These are phyloP conservation scores for Morpho achilles DNA, from an alignment of 2,888 invertebrate species.

Conservation along the genomic window DNA sequence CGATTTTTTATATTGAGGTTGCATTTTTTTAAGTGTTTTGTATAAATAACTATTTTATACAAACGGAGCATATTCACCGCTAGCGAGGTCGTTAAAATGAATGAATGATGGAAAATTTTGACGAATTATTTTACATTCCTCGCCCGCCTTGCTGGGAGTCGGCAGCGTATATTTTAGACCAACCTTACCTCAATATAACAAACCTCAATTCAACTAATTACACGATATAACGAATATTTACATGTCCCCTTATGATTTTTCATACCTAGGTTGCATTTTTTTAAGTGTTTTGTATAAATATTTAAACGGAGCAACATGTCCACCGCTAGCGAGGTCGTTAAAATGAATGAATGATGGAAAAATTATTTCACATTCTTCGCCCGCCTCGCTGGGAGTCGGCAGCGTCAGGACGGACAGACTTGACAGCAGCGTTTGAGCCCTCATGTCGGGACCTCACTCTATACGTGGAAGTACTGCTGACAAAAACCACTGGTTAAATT, in stretches of 20 bases:
- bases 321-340: too few species aligned
- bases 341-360: slow-evolving; percentile 8
- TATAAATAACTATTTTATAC: too few species aligned
- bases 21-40: too few species aligned
- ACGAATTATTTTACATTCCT: slow-evolving; percentile 34
- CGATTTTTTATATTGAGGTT: too few species aligned
- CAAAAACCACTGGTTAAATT: slow-evolving; percentile 26
- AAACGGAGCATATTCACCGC: too few species aligned
- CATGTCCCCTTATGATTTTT: too few species aligned
- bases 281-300: too few species aligned
- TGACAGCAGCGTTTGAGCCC: slow-evolving; percentile 37
- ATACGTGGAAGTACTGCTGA: slow-evolving; percentile 37
- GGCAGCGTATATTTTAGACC: background rate
- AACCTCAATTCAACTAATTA: too few species aligned
- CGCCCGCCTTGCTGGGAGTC: slow-evolving; percentile 19
- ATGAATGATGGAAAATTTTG: slow-evolving; percentile 19
- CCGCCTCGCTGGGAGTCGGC: slow-evolving; percentile 18
- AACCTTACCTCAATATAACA: too few species aligned
- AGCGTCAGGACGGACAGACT: slow-evolving; percentile 30
- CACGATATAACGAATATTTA: too few species aligned
- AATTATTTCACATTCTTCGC: slow-evolving; percentile 33
- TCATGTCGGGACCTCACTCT: slow-evolving; percentile 42
- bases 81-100: background rate
- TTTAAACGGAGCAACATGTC: too few species aligned
- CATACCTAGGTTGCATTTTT: too few species aligned